Base-by-base conservation (phyloP, 2,113 vertebrate genomes). In the Paracanthobrama guichenoti region DNA sequence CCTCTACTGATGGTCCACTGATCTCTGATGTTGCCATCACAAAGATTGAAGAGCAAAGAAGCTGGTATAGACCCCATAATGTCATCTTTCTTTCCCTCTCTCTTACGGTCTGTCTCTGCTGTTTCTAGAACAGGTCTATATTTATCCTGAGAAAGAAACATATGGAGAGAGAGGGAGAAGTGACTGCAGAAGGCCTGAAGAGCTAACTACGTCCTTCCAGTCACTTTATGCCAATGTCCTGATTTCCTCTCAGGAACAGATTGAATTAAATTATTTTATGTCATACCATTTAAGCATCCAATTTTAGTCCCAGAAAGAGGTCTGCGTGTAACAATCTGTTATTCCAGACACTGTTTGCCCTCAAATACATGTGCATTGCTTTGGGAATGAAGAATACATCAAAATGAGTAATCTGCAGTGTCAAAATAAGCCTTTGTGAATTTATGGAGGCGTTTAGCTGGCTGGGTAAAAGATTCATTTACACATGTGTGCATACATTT, bases 1-100 rank as follows among this genome's bases (percentile, higher is more conserved):
- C n/a, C n/a, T 31, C 31, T 31, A 31, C 31, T 31, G 31, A 31
- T 31, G 31, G 31, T 31, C 3, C 31, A 31, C 39, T 39, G 39
- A 39, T 39, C 39, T 39, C 39, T 39, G 39, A 39, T 39, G 39
- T 6, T 39, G 39, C 39, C 39, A 39, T 39, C 39, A 39, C 39
- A 39, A 78, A 62, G 20, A 66, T 50, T 46, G 89, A 82, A 83
- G 57, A 88, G 76, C 76, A 82, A 57, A 60, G 73, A 53, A 22
- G 35, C 44, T 20, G 18, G 24, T 14, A 48, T 22, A 48, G 75
- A 46, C 67, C 50, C 48, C 11, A 62, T 66, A 50, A 6, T 28
- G 28, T 83, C 2, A 35, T 46, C 12, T 53, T 13, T 74, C 10
- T 26, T 71, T 28, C 14, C 50, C 35, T 28, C 46, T 57, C 60